A percentile compares a stretch with the other conserved stretches of the same genome.
Evolutionary conservation across 1,140 invertebrate genomes (phyloP).

Genomic region (Pseudomyrmex pallidus): DNA sequence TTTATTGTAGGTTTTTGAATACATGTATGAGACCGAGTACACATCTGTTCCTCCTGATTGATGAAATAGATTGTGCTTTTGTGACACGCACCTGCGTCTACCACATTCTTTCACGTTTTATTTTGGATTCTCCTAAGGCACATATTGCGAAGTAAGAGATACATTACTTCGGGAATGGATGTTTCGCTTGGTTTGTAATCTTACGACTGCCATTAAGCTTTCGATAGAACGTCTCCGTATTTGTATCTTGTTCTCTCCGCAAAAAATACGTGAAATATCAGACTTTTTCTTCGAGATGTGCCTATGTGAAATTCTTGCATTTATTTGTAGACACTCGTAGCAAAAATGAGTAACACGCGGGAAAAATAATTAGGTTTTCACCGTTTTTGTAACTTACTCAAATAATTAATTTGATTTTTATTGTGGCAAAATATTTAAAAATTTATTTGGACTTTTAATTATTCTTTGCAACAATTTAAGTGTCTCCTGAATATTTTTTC

Average conservation of each 20-base stretch:
- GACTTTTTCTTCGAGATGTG: background rate
- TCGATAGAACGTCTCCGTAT: background rate
- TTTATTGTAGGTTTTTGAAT: conserved; percentile 58
- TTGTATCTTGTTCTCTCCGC: conserved; percentile 5
- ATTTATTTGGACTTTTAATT: too few relatives aligned
- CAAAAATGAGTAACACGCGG: too few relatives aligned
- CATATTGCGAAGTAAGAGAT: conserved; percentile 52
- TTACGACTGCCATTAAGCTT: conserved; percentile 18
- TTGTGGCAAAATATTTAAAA: too few relatives aligned
- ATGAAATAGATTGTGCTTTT: conserved; percentile 79
- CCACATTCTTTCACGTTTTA: conserved; percentile 54
- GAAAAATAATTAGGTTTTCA: too few relatives aligned
- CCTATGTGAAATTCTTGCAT: too few relatives aligned
- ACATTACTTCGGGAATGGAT: conserved; percentile 40
- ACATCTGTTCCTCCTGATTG: conserved; percentile 82
- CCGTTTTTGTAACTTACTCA: too few relatives aligned
- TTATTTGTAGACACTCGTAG: too few relatives aligned
- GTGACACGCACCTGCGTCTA: conserved; percentile 79
- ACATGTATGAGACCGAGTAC: conserved; percentile 63
- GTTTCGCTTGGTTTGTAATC: conserved; percentile 14
- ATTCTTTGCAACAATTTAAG: too few relatives aligned
- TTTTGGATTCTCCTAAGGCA: conserved; percentile 59
- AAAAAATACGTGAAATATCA: background rate
- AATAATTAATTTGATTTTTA: too few relatives aligned
- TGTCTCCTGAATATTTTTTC: too few relatives aligned